Evolutionary conservation across 2,888 invertebrate species (phyloP).

Genomic region (Microctonus hyperodae): DNA sequence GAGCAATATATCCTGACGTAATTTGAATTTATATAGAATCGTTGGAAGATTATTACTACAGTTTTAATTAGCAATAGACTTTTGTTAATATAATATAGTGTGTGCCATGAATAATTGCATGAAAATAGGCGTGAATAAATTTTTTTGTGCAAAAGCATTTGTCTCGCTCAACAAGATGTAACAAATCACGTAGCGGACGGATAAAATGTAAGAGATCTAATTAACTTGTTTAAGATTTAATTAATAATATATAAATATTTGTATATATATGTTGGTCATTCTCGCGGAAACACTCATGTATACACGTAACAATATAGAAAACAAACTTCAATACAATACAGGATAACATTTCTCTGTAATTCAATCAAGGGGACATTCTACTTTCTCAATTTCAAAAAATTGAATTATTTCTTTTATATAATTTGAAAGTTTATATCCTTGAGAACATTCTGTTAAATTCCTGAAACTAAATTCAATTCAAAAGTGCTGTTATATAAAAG

Average conservation of each 20-base stretch:
- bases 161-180: slow-evolving; percentile 26
- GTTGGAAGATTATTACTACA: slow-evolving; percentile 4
- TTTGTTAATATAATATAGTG: not conserved
- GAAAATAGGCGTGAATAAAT: slow-evolving; percentile 13
- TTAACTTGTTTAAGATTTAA: slow-evolving; percentile 37
- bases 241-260: not conserved
- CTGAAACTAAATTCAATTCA: no score
- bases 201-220: slow-evolving; percentile 42
- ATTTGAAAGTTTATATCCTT: no score
- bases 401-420: no score
- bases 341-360: not conserved
- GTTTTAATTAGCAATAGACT: not conserved
- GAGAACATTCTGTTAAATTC: no score
- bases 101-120: slow-evolving; percentile 21
- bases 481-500: no score
- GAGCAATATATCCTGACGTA: slow-evolving; percentile 28
- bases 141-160: slow-evolving; percentile 21
- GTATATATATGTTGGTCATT: not conserved
- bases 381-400: no score
- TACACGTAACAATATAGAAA: not conserved
- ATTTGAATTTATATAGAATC: not conserved
- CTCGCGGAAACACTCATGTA: not conserved
- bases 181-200: slow-evolving; percentile 46
- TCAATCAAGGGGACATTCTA: no score
- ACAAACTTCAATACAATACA: not conserved